Conservation (phyloP, 2,797 vertebrate species). For the Apogon hyalosoma region DNA sequence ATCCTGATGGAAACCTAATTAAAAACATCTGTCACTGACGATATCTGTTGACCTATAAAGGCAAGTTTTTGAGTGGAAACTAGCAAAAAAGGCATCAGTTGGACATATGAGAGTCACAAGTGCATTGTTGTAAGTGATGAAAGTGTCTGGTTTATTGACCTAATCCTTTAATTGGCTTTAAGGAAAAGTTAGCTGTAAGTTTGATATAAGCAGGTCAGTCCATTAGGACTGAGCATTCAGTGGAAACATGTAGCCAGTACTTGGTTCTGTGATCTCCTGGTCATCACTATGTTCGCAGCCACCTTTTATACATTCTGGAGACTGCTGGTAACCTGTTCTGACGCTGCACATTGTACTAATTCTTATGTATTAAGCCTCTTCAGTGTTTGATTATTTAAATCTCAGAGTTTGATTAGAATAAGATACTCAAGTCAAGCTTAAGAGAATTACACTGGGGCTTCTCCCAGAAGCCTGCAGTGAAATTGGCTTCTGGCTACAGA, state of each 20-base stretch:
- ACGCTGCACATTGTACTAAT: slow-evolving; percentile 12
- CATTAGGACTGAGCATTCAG: slow-evolving; percentile 38
- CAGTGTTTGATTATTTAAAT: slow-evolving; percentile 49
- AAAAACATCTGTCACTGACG: no score
- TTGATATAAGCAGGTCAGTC: slow-evolving; percentile 50
- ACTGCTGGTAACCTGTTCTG: not conserved
- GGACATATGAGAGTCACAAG: slow-evolving; percentile 11
- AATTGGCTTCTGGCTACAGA: slow-evolving; percentile 44
- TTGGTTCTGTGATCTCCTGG: slow-evolving; percentile 13
- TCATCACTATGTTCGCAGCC: slow-evolving; percentile 26
- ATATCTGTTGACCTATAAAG: no score
- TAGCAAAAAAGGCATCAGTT: no score
- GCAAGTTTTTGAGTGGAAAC: no score
- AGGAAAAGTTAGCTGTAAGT: slow-evolving; percentile 56
- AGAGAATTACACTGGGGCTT: slow-evolving; percentile 48
- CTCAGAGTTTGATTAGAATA: slow-evolving; percentile 50
- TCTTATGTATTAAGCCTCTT: slow-evolving; percentile 15
- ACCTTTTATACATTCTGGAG: not conserved
- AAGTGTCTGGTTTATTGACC: slow-evolving; percentile 49
- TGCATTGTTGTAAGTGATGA: slow-evolving; percentile 42
- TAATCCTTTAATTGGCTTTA: slow-evolving; percentile 67
- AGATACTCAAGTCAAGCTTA: slow-evolving; percentile 44
- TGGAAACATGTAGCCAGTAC: not conserved
- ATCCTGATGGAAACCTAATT: no score
- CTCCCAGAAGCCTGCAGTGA: slow-evolving; percentile 18